phyloP scores from a whole-genome alignment of 1,140 invertebrate genomes.

The Andrena cerasifolii region DNA sequence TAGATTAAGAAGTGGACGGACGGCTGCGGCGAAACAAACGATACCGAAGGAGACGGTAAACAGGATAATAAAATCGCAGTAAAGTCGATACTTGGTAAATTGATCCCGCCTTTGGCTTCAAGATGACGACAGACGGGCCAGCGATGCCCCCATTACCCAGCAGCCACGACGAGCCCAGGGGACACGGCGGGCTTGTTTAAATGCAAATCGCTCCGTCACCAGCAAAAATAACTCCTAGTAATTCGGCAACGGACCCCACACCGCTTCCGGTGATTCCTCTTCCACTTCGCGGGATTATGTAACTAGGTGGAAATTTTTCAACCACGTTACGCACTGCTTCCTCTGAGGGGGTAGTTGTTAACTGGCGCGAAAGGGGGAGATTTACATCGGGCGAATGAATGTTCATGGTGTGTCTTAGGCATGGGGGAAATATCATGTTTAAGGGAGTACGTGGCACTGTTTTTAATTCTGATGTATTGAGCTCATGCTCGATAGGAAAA shows the following conservation, averaged over 20 bases:
- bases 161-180: slow-evolving; percentile 44
- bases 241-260: slow-evolving; percentile 61
- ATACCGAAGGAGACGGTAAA: slow-evolving; percentile 39
- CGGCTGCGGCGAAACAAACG: slow-evolving; percentile 22
- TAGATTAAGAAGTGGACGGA: slow-evolving; percentile 56
- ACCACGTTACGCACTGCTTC: neutral
- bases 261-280: slow-evolving; percentile 28
- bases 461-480: too few species aligned
- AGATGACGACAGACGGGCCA: slow-evolving; percentile 64
- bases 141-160: slow-evolving; percentile 22
- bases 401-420: neutral
- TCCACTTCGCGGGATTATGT: slow-evolving; percentile 18
- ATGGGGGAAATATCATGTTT: too few species aligned
- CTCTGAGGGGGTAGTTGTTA: neutral
- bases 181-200: slow-evolving; percentile 71
- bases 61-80: slow-evolving; percentile 65
- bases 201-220: slow-evolving; percentile 75
- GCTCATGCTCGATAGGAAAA: too few species aligned
- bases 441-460: too few species aligned
- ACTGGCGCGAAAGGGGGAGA: too few species aligned
- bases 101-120: slow-evolving; percentile 56
- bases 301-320: neutral
- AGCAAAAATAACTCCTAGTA: slow-evolving; percentile 71
- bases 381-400: too few species aligned
- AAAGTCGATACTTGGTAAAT: slow-evolving; percentile 65